Evolutionary conservation across 92 coral and sea anemone genomes (phyloP).

Genomic region (Porites lobata): DNA sequence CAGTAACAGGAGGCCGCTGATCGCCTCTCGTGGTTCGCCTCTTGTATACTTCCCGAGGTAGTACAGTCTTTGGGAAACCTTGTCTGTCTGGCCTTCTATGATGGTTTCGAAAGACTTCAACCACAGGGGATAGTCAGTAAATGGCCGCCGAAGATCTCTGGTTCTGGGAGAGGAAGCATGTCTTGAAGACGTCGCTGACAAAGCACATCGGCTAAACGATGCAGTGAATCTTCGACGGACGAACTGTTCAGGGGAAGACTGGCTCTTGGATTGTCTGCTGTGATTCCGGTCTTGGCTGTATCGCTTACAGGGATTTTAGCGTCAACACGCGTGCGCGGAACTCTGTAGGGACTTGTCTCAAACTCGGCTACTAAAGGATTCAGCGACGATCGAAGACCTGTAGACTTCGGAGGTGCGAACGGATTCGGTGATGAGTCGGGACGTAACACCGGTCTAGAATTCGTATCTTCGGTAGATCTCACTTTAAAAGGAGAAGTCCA

Average conservation of each 20-base stretch:
- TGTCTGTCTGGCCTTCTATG: slow-evolving; percentile 49
- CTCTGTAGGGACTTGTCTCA: no score
- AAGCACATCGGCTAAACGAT: background rate
- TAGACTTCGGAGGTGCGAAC: background rate
- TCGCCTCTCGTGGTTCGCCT: slow-evolving; percentile 71
- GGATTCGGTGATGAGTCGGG: background rate
- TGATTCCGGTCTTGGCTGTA: background rate
- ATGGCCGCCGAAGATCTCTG: slow-evolving; percentile 62
- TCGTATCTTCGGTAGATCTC: background rate
- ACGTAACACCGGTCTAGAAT: background rate
- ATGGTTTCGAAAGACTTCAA: slow-evolving; percentile 67
- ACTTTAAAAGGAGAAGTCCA: background rate
- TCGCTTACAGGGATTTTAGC: background rate
- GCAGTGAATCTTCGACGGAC: slow-evolving; percentile 15
- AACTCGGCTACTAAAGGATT: no score
- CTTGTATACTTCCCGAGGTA: slow-evolving; percentile 58
- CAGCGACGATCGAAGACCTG: no score
- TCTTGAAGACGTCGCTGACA: background rate
- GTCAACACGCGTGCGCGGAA: no score
- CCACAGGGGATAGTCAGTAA: slow-evolving; percentile 59
- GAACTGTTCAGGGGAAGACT: background rate
- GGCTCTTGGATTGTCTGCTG: background rate
- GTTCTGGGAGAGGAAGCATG: background rate
- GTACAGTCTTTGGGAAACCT: slow-evolving; percentile 43
- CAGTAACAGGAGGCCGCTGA: slow-evolving; percentile 49